Evolutionary conservation across 2,888 invertebrate species (phyloP), one percentile per base, ranked within the genome.

Genomic region (Sisyra nigra): DNA sequence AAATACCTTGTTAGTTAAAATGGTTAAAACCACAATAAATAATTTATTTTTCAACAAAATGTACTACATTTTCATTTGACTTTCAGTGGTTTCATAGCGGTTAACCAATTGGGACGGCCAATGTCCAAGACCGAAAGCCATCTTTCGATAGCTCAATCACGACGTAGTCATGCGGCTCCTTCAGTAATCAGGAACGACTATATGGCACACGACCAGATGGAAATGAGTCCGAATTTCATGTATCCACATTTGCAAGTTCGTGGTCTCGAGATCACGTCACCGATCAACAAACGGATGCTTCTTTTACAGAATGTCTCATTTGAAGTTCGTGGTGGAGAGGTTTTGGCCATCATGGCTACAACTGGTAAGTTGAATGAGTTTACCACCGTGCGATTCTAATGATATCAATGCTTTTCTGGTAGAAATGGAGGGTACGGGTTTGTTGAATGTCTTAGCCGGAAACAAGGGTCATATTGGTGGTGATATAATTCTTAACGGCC

Each of bases 261-360:
- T 53, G 71, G 69, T 53, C 61, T 80, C 58, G 72, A 74, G 58
- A 75, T 76, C 54, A 74, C 76, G 30, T 65, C 70, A 24, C 69
- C 68, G 7, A 69, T 66, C 37, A 67, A 66, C 51, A 67, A 65
- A 52, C 67, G 68, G 35, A 68, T 70, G 50, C 65, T 76, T 11
- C 59, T 79, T 9, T 68, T 84, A 2, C 76, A 84, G 40, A 80
- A 81, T 3, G 69, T 93, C 7, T 84, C 86, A 19, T 77, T 93
- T 52, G 93, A 94, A 62, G 83, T 85, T 18, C 80, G 84, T 50
- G 91, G 89, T 0, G 91, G 92, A 2, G 93, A 94, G 64, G 74
- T 93, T 36, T 67, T 93, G 53, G 92, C 91, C 2, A 74, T 94
- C 15, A 77, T 94, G 76, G 82, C 92, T 2, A 93, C 93, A 0